Conservation (phyloP, 1,140 invertebrate species). For the Panonychus citri region DNA sequence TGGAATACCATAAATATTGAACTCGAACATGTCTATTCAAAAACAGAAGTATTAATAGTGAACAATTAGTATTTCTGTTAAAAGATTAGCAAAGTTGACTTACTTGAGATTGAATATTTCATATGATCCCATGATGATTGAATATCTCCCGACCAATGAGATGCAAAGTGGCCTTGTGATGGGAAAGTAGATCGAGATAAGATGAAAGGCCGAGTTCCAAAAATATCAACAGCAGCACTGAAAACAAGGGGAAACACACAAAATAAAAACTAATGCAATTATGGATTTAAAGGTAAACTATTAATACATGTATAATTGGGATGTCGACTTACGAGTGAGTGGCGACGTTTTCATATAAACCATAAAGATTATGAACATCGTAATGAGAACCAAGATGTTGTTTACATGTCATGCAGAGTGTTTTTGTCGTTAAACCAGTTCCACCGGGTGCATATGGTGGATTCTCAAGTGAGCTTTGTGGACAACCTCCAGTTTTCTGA, state of each 20-base stretch:
- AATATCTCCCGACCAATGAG: slow-evolving; percentile 60
- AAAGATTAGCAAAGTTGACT: slow-evolving; percentile 2
- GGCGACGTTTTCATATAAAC: slow-evolving; percentile 41
- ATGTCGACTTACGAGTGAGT: slow-evolving; percentile 28
- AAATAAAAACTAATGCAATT: too few relatives aligned
- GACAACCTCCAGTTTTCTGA: slow-evolving; percentile 1
- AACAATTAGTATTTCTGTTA: neutral
- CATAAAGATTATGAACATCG: slow-evolving; percentile 59
- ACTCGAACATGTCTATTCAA: slow-evolving; percentile 35
- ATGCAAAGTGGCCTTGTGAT: slow-evolving; percentile 51
- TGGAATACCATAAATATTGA: slow-evolving; percentile 49
- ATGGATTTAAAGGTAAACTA: neutral
- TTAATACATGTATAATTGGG: neutral
- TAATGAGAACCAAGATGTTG: slow-evolving; percentile 40
- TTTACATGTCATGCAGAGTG: slow-evolving; percentile 55
- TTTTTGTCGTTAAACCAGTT: slow-evolving; percentile 34
- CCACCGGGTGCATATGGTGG: slow-evolving; percentile 38
- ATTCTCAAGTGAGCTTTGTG: slow-evolving; percentile 27
- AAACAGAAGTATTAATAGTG: slow-evolving; percentile 42
- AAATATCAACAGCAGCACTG: neutral
- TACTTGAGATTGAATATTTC: slow-evolving; percentile 25
- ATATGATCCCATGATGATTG: slow-evolving; percentile 24
- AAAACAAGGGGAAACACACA: too few relatives aligned
- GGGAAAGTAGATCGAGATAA: slow-evolving; percentile 59
- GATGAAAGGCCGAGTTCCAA: slow-evolving; percentile 39